phyloP scores from a whole-genome alignment of 1,140 invertebrate genomes.

The Drosophila littoralis region DNA sequence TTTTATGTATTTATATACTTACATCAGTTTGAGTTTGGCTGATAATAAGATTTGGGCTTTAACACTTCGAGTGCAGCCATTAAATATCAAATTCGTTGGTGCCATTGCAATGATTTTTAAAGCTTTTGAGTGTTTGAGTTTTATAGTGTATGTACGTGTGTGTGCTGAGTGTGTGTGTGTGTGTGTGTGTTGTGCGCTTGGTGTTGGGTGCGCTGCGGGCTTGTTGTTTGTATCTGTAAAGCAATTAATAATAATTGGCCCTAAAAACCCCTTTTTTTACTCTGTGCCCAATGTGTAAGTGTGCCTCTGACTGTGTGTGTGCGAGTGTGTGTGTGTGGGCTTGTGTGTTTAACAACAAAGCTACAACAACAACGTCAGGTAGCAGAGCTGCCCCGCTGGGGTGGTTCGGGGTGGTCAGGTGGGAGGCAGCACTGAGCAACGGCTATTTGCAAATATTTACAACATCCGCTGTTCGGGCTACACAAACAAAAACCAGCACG shows the following conservation, averaged over 20 bases:
- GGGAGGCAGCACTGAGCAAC: conserved; percentile 22
- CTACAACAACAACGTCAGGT: conserved; percentile 19
- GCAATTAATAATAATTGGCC: conserved; percentile 82
- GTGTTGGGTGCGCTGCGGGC: conserved; percentile 26
- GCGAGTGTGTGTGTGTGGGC: conserved; percentile 13
- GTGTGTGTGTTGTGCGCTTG: neutral
- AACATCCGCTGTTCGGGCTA: conserved; percentile 66
- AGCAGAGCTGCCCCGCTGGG: conserved; percentile 16
- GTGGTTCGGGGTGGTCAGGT: conserved; percentile 4
- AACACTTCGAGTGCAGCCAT: conserved; percentile 16
- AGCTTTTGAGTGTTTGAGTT: conserved; percentile 19
- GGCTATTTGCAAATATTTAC: conserved; percentile 80
- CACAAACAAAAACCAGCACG: conserved; percentile 59
- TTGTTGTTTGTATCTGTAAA: conserved; percentile 73
- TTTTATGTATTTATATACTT: neutral
- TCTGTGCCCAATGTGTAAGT: conserved; percentile 32
- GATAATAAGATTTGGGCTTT: conserved; percentile 8
- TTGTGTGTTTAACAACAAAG: conserved; percentile 28
- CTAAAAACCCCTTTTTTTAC: conserved; percentile 67
- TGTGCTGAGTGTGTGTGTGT: conserved; percentile 2
- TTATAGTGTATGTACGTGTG: neutral
- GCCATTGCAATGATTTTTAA: conserved; percentile 33
- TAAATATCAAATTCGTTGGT: conserved; percentile 15
- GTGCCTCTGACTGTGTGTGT: conserved; percentile 4
- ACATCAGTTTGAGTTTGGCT: conserved; percentile 9